phyloP scores from a whole-genome alignment of 2,797 vertebrate genomes.

The Varecia variegata region DNA sequence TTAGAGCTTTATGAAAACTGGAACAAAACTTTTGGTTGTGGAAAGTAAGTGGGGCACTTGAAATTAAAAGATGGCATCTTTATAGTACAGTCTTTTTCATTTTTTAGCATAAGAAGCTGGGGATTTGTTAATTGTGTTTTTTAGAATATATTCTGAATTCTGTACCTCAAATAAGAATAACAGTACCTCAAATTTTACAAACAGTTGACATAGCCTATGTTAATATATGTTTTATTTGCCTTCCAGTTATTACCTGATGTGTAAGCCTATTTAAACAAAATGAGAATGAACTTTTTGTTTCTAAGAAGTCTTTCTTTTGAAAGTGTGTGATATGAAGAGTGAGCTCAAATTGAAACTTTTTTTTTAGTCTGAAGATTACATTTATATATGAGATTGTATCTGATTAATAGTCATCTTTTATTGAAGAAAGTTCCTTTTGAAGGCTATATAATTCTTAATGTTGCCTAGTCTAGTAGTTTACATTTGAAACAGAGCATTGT shows the following conservation, averaged over 20 bases:
- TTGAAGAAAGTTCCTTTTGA: neutral
- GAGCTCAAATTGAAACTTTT: neutral
- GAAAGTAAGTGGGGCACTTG: slow-evolving; percentile 82
- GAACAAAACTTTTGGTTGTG: slow-evolving; percentile 96
- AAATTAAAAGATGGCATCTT: neutral
- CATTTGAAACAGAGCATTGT: neutral
- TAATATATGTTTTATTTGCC: neutral
- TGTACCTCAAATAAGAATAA: neutral
- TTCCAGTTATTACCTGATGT: neutral
- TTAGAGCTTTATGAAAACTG: slow-evolving; percentile 94
- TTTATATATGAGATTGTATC: neutral
- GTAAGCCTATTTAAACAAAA: neutral
- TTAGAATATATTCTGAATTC: neutral
- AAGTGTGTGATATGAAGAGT: neutral
- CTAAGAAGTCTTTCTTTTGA: neutral
- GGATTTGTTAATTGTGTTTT: neutral
- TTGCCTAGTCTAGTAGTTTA: neutral
- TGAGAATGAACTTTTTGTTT: neutral
- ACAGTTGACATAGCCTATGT: neutral
- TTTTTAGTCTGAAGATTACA: neutral
- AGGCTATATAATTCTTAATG: neutral
- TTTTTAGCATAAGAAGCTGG: neutral
- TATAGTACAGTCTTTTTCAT: neutral
- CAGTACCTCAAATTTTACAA: neutral
- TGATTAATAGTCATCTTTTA: neutral